Conservation (phyloP, 2,113 vertebrate genomes). For the Calidris pugnax region DNA sequence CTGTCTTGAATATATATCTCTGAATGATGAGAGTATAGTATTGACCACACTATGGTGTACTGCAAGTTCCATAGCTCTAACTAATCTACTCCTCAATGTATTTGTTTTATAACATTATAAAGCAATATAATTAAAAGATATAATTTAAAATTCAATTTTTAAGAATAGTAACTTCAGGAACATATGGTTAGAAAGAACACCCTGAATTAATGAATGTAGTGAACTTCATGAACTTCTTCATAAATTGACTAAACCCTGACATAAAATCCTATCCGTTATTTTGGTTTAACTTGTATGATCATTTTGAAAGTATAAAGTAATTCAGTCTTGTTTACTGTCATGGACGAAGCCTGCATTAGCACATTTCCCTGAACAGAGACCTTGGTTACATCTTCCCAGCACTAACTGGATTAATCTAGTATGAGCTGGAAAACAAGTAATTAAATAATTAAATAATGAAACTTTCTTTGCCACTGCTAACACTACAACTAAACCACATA, state of each 20-base stretch:
- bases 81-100: not conserved
- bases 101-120: not conserved
- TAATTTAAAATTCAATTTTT: not conserved
- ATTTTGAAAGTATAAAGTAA: not conserved
- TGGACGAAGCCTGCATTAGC: not conserved
- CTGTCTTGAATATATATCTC: not conserved
- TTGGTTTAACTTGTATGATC: not conserved
- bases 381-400: not conserved
- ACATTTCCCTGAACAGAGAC: rapidly evolving
- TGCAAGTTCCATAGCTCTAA: not conserved
- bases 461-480: not conserved
- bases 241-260: not conserved
- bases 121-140: not conserved
- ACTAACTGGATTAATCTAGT: not conserved
- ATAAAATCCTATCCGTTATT: not conserved
- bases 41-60: not conserved
- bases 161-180: not conserved
- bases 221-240: not conserved
- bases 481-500: not conserved
- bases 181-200: not conserved
- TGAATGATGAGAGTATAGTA: not conserved
- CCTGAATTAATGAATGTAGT: not conserved
- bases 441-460: not conserved
- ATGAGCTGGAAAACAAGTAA: not conserved
- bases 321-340: not conserved